These are phyloP conservation scores for Spodoptera picta DNA, from an alignment of 2,888 invertebrate genomes.

Conservation along the genomic window DNA sequence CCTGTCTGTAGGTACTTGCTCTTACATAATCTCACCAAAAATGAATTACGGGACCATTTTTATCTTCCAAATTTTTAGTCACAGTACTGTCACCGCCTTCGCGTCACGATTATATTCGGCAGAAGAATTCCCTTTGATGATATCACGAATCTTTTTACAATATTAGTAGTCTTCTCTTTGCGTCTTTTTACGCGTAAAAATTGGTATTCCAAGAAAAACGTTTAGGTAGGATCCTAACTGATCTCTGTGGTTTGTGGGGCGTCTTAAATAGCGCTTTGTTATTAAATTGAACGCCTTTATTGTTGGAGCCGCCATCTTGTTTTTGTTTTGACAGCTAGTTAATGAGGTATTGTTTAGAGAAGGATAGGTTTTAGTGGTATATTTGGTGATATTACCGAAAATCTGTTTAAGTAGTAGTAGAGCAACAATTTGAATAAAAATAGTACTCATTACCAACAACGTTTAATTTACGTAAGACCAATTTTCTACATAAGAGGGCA, in stretches of 20 bases:
- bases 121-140: constrained; percentile 54
- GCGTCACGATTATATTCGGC: constrained; percentile 53
- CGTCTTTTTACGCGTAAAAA: constrained; percentile 58
- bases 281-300: constrained; percentile 9
- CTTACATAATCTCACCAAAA: too few relatives aligned
- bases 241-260: constrained; percentile 24
- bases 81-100: constrained; percentile 35
- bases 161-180: constrained; percentile 50
- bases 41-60: too few relatives aligned
- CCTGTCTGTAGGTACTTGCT: too few relatives aligned
- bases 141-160: constrained; percentile 56
- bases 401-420: too few relatives aligned
- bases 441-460: too few relatives aligned
- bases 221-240: constrained; percentile 25
- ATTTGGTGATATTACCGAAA: too few relatives aligned
- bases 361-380: not conserved
- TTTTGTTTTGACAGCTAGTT: constrained; percentile 12
- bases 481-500: too few relatives aligned
- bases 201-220: constrained; percentile 51
- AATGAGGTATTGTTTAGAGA: not conserved
- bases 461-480: too few relatives aligned
- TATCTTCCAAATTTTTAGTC: constrained; percentile 6
- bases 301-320: not conserved
- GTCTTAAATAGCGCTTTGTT: constrained; percentile 12
- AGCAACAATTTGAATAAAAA: too few relatives aligned